Evolutionary conservation across 2,797 vertebrate genomes (phyloP).

Genomic region (Acanthurus leucopareius): DNA sequence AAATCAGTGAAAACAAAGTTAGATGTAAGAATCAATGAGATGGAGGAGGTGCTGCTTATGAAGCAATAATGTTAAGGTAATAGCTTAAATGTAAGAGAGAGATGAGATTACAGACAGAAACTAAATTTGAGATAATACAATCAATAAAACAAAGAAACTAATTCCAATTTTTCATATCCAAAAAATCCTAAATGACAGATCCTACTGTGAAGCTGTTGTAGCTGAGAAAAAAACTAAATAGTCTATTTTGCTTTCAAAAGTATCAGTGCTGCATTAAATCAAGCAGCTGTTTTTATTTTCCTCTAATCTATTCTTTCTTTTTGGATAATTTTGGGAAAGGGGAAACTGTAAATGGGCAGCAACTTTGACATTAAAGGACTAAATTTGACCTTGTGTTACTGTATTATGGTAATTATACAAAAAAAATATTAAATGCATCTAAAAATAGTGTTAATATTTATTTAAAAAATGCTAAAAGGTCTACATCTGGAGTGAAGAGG

Average conservation of each 20-base stretch:
- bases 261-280: slow-evolving; percentile 54
- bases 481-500: neutral
- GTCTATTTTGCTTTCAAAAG: slow-evolving; percentile 45
- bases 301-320: slow-evolving; percentile 52
- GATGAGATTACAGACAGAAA: slow-evolving; percentile 7
- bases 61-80: slow-evolving; percentile 12
- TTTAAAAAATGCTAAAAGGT: neutral
- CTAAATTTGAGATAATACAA: neutral
- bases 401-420: neutral
- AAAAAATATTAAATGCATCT: neutral
- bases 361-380: neutral
- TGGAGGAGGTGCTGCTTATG: slow-evolving; percentile 11
- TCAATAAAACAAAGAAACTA: neutral
- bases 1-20: slow-evolving; percentile 22
- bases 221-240: slow-evolving; percentile 37
- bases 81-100: neutral
- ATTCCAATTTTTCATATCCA: neutral
- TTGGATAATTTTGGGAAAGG: slow-evolving; percentile 35
- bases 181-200: neutral
- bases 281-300: slow-evolving; percentile 31
- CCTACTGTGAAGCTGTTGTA: slow-evolving; percentile 11
- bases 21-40: slow-evolving; percentile 25
- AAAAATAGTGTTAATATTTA: neutral
- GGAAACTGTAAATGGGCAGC: slow-evolving; percentile 9
- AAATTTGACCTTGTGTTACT: neutral